Base-by-base conservation (phyloP, 1,140 invertebrate species). In the Drosophila lini region DNA sequence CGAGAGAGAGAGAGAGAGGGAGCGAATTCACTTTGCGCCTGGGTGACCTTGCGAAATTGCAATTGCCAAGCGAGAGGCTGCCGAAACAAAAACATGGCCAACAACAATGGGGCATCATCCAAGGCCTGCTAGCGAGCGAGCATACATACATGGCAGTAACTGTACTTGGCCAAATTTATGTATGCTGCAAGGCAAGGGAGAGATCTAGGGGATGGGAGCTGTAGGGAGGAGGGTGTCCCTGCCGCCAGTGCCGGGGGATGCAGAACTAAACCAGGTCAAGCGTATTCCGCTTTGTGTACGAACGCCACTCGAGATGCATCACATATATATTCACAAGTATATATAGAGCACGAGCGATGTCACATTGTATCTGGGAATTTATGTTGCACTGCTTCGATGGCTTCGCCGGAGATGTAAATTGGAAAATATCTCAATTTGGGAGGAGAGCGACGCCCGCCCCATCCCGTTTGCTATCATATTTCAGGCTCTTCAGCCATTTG, bases 261-360 rank as follows among this genome's bases (percentile, higher is more conserved):
- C 59, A 80, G 60, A 81, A 81, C 78, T 84, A 89, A 89, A 89
- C 84, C 84, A 89, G 84, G 84, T 84, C 84, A 89, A 89, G 84
- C 84, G 67, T 89, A 64, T 70, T 38, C 38, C 65, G 52, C 74
- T 78, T 36, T 64, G 63, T 59, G 22, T 74, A 64, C 50, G 32
- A 36, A 34, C 19, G 19, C 56, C 36, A 19, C 42, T 44, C 32
- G 38, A 48, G 19, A 60, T 48, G 40, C 45, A 64, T 8, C n/a
- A 16, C 10, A 32, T 11, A 40, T 22, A 41, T 36, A 25, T 8
- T 15, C 25, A 25, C 5, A 28, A 5, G 15, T 22, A 22, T 16
- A 28, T 59, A 31, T 44, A 19, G 45, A n/a, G 48, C 25, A 50
- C 22, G 3, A 41, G 41, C 34, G 31, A 34, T 56, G 76, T 40